A percentile compares a stretch with the other conserved stretches of the same genome.
Evolutionary conservation across 2,113 vertebrate species (phyloP).

Genomic region (Turdus rufiventris): DNA sequence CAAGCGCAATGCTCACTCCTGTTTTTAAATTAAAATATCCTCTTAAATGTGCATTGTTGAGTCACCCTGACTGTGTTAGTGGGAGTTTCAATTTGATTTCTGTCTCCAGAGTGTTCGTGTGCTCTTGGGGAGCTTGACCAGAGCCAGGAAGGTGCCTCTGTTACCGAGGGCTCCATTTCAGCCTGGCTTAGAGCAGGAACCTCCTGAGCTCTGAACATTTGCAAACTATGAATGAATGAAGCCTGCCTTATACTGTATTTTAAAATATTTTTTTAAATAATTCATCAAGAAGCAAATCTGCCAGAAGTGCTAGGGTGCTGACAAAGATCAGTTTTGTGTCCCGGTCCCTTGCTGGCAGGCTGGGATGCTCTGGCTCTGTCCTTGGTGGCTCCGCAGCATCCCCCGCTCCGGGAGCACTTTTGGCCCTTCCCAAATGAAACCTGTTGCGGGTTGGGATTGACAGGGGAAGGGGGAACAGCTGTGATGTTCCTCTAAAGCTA

Average conservation of each 20-base stretch:
- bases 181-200: not conserved
- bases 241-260: not conserved
- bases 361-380: not conserved
- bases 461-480: slow-evolving; percentile 30
- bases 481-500: slow-evolving; percentile 42
- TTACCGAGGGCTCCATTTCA: not conserved
- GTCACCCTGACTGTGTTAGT: not conserved
- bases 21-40: not conserved
- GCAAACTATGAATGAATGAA: not conserved
- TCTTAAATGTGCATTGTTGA: not conserved
- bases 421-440: not conserved
- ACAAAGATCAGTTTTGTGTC: not conserved
- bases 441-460: slow-evolving; percentile 24
- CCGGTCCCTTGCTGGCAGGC: not conserved
- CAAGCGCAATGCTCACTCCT: not conserved
- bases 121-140: not conserved
- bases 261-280: not conserved
- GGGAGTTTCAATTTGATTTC: not conserved
- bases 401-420: not conserved
- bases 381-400: not conserved
- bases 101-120: not conserved
- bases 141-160: not conserved
- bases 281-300: not conserved
- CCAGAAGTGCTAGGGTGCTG: not conserved
- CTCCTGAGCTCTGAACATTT: not conserved